Percentiles rank a stretch among this genome's conserved stretches.
phyloP scores from a whole-genome alignment of 2,888 invertebrate species.

The Mythimna pallens region DNA sequence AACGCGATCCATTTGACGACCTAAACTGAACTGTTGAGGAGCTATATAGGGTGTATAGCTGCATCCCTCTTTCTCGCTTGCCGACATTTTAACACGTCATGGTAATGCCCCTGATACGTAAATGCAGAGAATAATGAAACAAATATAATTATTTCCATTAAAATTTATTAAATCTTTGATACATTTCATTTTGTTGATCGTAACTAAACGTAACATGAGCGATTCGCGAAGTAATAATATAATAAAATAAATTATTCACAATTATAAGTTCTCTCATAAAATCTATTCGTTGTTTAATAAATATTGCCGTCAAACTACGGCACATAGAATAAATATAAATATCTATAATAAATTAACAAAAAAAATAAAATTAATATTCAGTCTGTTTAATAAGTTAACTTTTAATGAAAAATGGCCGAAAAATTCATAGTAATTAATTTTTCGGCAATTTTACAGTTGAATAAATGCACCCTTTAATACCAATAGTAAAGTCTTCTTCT shows the following conservation, averaged over 20 bases:
- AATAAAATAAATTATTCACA: slow-evolving; percentile 67
- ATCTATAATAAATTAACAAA: slow-evolving; percentile 83
- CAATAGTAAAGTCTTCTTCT: slow-evolving; percentile 56
- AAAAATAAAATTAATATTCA: slow-evolving; percentile 76
- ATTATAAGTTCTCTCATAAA: slow-evolving; percentile 50
- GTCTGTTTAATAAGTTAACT: slow-evolving; percentile 76
- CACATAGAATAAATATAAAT: slow-evolving; percentile 71
- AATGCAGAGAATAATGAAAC: slow-evolving; percentile 12
- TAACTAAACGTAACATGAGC: slow-evolving; percentile 67
- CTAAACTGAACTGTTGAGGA: too few relatives aligned
- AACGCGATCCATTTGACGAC: too few relatives aligned
- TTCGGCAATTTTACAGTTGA: slow-evolving; percentile 82
- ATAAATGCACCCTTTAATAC: slow-evolving; percentile 69
- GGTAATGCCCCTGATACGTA: too few relatives aligned
- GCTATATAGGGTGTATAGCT: too few relatives aligned
- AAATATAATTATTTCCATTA: slow-evolving; percentile 44
- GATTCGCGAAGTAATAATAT: slow-evolving; percentile 55
- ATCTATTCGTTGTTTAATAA: slow-evolving; percentile 47
- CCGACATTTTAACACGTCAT: too few relatives aligned
- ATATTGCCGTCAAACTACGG: slow-evolving; percentile 56
- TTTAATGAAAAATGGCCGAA: slow-evolving; percentile 82
- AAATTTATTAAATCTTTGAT: slow-evolving; percentile 74
- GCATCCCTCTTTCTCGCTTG: too few relatives aligned
- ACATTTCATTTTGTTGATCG: slow-evolving; percentile 70
- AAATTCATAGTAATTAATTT: slow-evolving; percentile 73